A percentile compares a stretch with the other conserved stretches of the same genome.
Conservation (phyloP, 2,113 vertebrate genomes). For the Meles meles region DNA sequence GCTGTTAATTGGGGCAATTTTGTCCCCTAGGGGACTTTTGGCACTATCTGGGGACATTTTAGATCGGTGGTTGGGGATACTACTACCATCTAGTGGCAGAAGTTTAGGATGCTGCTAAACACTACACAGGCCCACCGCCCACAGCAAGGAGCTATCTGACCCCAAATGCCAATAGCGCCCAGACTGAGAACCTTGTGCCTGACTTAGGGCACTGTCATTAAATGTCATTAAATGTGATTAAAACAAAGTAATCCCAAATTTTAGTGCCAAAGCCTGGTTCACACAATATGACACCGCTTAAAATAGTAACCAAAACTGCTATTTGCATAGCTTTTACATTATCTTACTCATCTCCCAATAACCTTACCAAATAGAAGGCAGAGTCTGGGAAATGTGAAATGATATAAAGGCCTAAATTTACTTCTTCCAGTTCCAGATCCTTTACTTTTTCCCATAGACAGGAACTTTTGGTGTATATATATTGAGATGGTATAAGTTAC, state of each 20-base stretch:
- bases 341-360: not conserved
- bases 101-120: not conserved
- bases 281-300: not conserved
- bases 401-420: not conserved
- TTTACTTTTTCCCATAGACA: not conserved
- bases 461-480: not conserved
- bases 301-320: not conserved
- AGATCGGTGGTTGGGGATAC: not conserved
- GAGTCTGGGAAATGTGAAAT: not conserved
- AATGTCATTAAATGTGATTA: not conserved
- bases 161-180: not conserved
- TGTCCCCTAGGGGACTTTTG: not conserved
- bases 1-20: not conserved
- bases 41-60: not conserved
- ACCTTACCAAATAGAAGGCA: not conserved
- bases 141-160: not conserved
- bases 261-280: not conserved
- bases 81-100: not conserved
- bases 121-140: not conserved
- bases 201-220: not conserved
- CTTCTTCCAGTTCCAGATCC: not conserved
- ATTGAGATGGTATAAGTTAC: not conserved
- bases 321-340: not conserved
- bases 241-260: not conserved
- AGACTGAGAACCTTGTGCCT: not conserved